Percentiles rank a stretch among this genome's conserved stretches.
These are phyloP conservation scores for Diarsia dahlii DNA, from an alignment of 2,888 invertebrate genomes.

Conservation along the genomic window DNA sequence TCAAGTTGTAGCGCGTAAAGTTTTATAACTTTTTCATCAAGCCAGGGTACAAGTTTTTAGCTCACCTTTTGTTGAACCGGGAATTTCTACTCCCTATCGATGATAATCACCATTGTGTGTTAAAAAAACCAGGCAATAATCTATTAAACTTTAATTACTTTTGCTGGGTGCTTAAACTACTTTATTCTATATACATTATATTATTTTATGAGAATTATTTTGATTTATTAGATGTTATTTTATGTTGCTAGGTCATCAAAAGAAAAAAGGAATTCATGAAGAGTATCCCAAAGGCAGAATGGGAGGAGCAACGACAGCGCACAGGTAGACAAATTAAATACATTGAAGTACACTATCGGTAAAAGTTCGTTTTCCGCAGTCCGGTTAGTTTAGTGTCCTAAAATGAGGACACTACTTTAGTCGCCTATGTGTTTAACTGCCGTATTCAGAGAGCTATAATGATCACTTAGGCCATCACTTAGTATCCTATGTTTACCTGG, in stretches of 20 bases:
- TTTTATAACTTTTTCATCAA: no score
- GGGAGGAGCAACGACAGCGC: constrained; percentile 44
- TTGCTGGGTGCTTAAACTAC: not conserved
- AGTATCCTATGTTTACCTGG: no score
- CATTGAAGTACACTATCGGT: not conserved
- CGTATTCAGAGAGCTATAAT: no score
- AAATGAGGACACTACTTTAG: no score
- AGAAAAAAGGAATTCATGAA: constrained; percentile 56
- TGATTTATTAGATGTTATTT: not conserved
- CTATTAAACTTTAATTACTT: not conserved
- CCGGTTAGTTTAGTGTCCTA: not conserved
- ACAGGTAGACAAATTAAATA: constrained; percentile 43
- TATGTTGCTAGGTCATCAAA: constrained; percentile 58
- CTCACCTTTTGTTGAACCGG: not conserved
- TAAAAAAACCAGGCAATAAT: not conserved
- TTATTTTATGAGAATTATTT: not conserved
- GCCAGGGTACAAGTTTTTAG: no score
- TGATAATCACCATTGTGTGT: not conserved
- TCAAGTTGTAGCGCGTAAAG: no score
- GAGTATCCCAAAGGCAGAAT: constrained; percentile 49
- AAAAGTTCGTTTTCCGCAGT: not conserved
- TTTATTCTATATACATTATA: no score
- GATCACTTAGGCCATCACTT: no score
- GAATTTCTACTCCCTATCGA: not conserved
- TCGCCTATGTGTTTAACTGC: no score